A percentile compares a stretch with the other conserved stretches of the same genome.
Conservation (phyloP, 2,888 invertebrate genomes). For the Pollenia griseotomentosa region DNA sequence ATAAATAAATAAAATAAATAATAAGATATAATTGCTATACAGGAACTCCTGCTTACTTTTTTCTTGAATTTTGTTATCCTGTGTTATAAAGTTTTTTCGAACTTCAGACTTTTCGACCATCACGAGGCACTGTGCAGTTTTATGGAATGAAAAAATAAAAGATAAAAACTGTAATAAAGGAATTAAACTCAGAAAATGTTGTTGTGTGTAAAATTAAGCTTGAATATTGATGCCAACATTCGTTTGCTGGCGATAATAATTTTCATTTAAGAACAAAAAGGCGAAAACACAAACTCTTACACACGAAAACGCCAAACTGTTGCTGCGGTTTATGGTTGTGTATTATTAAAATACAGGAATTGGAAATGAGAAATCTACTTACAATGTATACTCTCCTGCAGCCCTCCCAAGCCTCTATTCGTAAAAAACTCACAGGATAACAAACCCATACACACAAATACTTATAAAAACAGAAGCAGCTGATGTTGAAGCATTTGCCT, state of each 20-base stretch:
- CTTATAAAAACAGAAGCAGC: conserved; percentile 11
- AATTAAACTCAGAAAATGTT: neutral
- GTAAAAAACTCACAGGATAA: neutral
- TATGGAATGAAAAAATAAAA: too few relatives aligned
- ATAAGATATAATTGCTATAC: too few relatives aligned
- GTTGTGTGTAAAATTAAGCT: neutral
- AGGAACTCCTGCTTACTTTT: too few relatives aligned
- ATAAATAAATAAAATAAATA: too few relatives aligned
- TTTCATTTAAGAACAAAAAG: conserved; percentile 21
- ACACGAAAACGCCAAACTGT: conserved; percentile 63
- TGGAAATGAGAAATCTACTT: conserved; percentile 37
- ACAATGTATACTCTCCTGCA: neutral
- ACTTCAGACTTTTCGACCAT: too few relatives aligned
- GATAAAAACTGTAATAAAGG: too few relatives aligned
- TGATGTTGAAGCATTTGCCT: conserved; percentile 12
- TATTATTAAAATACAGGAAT: conserved; percentile 51
- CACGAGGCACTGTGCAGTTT: too few relatives aligned
- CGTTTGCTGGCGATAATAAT: conserved; percentile 31
- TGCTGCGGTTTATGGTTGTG: conserved; percentile 68
- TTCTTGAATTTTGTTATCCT: too few relatives aligned
- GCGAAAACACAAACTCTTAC: neutral
- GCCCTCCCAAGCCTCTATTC: neutral
- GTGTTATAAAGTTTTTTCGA: too few relatives aligned
- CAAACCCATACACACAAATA: neutral
- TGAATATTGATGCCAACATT: neutral